Evolutionary conservation across 2,888 invertebrate species (phyloP), one percentile per base, ranked within the genome.

Genomic region (Geotrupes spiniger): DNA sequence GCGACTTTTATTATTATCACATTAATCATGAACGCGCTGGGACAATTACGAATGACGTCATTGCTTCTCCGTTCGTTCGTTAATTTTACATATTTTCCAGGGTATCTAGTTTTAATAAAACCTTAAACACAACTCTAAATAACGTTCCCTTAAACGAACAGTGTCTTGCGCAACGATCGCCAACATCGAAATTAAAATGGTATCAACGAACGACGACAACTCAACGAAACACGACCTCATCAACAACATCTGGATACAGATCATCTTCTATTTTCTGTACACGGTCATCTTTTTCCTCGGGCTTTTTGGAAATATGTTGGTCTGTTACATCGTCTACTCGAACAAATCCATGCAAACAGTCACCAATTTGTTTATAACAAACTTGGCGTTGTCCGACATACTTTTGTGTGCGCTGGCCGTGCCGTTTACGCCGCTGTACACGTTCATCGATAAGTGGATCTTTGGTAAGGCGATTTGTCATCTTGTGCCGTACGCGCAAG

Each of bases 331-430:
- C 2, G 92, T 94, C 1, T 82, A 85, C 49, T 78, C 88, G 4
- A 92, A 92, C 68, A 82, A 83, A 61, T 83, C 87, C 31, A 93
- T 94, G 92, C 92, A 92, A 73, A 91, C 92, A 0, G 92, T 93
- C 41, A 94, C 93, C 10, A 93, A 94, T 69, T 80, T 91, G 42
- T 93, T 93, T 74, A 94, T 94, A 65, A 87, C 89, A 8, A 94
- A 93, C 66, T 74, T 94, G 60, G 93, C 93, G 1, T 73, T 92
- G 37, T 90, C 92, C 17, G 93, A 94, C 70, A 87, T 93, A 54
- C 74, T 94, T 31, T 79, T 94, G 57, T 92, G 92, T 66, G 74
- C 86, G 14, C 80, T 93, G 46, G 89, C 91, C 1, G 89, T 93
- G 9, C 93, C 93, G 42, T 85, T 94, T 63, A 95, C 94, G 0